A percentile compares a stretch with the other conserved stretches of the same genome.
These are phyloP conservation scores for Sparidentex hasta DNA, from an alignment of 2,797 vertebrate species.

Conservation along the genomic window DNA sequence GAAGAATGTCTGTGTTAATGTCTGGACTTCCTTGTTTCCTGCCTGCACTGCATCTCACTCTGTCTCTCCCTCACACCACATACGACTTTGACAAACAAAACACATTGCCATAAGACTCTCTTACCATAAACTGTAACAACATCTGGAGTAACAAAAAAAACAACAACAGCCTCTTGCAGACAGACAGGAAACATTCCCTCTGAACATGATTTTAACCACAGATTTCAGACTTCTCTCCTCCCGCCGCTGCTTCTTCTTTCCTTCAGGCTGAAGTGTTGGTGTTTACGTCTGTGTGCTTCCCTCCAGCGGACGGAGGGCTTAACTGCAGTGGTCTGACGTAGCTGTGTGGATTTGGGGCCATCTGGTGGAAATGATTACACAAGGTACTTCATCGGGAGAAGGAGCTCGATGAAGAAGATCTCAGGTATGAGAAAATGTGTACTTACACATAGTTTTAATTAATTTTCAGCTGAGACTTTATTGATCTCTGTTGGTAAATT, in stretches of 20 bases:
- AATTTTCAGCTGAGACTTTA: neutral
- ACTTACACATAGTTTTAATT: neutral
- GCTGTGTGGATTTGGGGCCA: constrained; percentile 34
- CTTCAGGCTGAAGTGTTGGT: too few species aligned
- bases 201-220: neutral
- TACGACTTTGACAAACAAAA: neutral
- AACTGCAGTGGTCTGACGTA: constrained; percentile 14
- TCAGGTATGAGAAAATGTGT: neutral
- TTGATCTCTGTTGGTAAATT: neutral
- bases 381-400: neutral
- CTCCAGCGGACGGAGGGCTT: constrained; percentile 26
- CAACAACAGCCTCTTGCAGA: neutral
- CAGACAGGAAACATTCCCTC: neutral
- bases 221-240: accelerated
- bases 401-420: neutral
- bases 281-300: constrained; percentile 31
- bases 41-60: neutral
- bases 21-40: constrained; percentile 7
- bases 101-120: neutral
- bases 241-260: constrained; percentile 7
- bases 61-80: neutral
- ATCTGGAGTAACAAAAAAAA: neutral
- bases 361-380: constrained; percentile 38
- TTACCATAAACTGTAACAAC: constrained; percentile 23
- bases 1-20: neutral